These are phyloP conservation scores for Saimiri boliviensis DNA, from an alignment of 2,113 vertebrate species.

Conservation along the genomic window DNA sequence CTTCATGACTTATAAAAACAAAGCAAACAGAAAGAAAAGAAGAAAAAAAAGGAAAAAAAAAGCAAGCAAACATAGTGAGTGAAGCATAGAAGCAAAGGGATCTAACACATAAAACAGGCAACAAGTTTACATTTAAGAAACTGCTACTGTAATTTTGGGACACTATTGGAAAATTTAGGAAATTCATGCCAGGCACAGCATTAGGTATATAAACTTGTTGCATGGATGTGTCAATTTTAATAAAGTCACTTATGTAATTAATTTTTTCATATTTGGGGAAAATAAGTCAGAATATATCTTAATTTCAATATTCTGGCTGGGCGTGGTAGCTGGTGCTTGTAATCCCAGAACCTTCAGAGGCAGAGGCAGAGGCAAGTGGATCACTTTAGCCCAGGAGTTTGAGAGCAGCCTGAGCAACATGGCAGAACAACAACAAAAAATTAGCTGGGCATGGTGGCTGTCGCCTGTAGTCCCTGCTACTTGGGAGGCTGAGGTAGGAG, in stretches of 20 bases:
- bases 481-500: no score
- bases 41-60: no score
- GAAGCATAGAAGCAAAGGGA: not conserved
- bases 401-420: no score
- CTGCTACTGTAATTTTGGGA: not conserved
- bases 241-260: not conserved
- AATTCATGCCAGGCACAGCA: not conserved
- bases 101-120: not conserved
- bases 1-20: slow-evolving; percentile 30
- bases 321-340: no score
- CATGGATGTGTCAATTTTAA: not conserved
- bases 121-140: not conserved
- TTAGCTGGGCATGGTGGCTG: no score
- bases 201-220: not conserved
- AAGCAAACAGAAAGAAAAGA: not conserved
- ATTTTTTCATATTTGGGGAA: not conserved
- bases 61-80: not conserved
- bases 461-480: no score
- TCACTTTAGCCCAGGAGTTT: no score
- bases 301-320: not conserved
- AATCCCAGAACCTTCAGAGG: no score
- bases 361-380: no score
- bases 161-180: not conserved
- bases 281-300: not conserved
- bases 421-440: no score